Base-by-base conservation (phyloP, 2,888 invertebrate genomes). In the Agrochola circellaris region DNA sequence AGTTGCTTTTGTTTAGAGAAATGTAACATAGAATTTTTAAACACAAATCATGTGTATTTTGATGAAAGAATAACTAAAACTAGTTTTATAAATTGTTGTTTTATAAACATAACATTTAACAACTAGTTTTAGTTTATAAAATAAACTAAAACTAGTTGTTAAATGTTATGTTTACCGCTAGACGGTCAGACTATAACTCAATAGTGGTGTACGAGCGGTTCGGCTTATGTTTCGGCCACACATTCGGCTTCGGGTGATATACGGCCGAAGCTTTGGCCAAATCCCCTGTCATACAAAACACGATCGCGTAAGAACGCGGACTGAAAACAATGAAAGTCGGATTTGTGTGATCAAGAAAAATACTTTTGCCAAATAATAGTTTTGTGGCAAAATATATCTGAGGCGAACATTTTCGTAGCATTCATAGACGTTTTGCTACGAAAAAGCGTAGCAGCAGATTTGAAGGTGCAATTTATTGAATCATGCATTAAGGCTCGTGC, bases 251-350 rank as follows among this genome's bases (percentile, higher is more conserved):
- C 56, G 60, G 54, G 54, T 82, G 73, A 85, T 74, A 82, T 82
- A 83, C 73, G 71, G 71, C 45, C 73, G 51, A 74, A 77, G 73
- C 86, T 73, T 82, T 74, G 64, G 71, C 77, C 73, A 83, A 83
- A 83, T 77, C 86, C 82, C 77, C 51, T 75, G 76, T 85, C 85
- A 76, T 83, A 85, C 83, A 82, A 82, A 85, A 83, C 86, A 83
- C 73, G 77, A 77, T 73, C 86, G 83, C 76, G 68, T 72, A 83
- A 85, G 85, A 76, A 81, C 85, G 72, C 61, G 66, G 65, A 54
- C 73, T 77, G 86, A 77, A 85, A 85, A 85, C 86, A 85, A 77
- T 85, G 86, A 83, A 83, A 83, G 73, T 85, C 77, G 86, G 77
- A 83, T 83, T 83, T 77, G 82, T 82, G 82, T 73, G 86, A 83